Evolutionary conservation across 2,113 vertebrate species (phyloP).

Genomic region (Lates calcarifer): DNA sequence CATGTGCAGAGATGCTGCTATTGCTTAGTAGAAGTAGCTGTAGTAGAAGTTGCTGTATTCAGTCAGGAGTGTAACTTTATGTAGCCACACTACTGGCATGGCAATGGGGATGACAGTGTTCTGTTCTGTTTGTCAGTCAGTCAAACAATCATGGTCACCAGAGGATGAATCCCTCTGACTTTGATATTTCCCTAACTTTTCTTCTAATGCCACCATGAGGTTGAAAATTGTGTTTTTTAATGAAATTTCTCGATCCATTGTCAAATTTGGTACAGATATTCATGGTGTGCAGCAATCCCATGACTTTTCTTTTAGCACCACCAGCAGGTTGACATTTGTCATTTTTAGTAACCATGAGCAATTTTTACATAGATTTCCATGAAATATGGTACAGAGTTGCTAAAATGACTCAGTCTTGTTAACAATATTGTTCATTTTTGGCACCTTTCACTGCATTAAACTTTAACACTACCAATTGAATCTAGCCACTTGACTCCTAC

Average conservation of each 20-base stretch:
- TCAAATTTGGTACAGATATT: background rate
- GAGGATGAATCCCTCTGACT: no score
- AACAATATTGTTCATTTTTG: background rate
- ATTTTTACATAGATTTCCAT: no score
- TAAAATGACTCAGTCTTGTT: background rate
- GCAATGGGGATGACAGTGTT: no score
- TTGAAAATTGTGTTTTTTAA: conserved; percentile 8
- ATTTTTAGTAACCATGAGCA: background rate
- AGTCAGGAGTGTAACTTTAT: background rate
- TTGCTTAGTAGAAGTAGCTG: no score
- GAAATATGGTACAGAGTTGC: background rate
- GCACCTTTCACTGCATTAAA: background rate
- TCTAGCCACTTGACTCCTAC: background rate
- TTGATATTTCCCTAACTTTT: background rate
- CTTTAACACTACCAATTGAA: background rate
- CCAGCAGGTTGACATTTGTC: background rate
- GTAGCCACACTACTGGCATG: no score
- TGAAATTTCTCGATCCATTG: conserved; percentile 2
- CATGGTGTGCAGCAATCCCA: background rate
- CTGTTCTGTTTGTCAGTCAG: no score
- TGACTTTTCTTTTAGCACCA: background rate
- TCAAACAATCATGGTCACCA: background rate
- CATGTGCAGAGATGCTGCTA: no score
- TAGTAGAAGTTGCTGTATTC: no score
- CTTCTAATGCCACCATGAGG: background rate